Base-by-base conservation (phyloP, 53 echinoderm and acorn worm species). In the Echinarachnius parma region DNA sequence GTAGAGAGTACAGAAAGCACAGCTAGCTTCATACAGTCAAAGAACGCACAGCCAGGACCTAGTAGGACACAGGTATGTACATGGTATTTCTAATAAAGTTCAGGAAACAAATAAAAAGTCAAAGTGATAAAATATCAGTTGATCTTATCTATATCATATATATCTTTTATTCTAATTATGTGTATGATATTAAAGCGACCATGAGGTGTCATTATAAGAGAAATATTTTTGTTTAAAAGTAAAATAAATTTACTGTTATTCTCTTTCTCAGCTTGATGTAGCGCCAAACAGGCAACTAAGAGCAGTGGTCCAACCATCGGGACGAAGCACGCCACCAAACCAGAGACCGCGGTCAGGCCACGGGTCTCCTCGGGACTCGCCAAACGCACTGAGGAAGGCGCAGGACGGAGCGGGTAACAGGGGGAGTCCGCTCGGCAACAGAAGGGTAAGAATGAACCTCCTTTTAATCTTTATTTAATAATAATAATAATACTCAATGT, bases 181-280 rank as follows among this genome's bases (percentile, higher is more conserved):
- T n/a, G n/a, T n/a, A n/a, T n/a, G n/a, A n/a, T n/a, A n/a, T n/a
- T n/a, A n/a, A n/a, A n/a, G n/a, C n/a, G n/a, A n/a, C n/a, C n/a
- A n/a, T n/a, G n/a, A n/a, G n/a, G n/a, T n/a, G n/a, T n/a, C n/a
- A n/a, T n/a, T n/a, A n/a, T n/a, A n/a, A n/a, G n/a, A n/a, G n/a
- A n/a, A n/a, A n/a, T n/a, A n/a, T n/a, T n/a, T n/a, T n/a, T n/a
- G n/a, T n/a, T n/a, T n/a, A n/a, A n/a, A n/a, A n/a, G n/a, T n/a
- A n/a, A n/a, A n/a, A n/a, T n/a, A n/a, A n/a, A n/a, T n/a, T n/a
- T n/a, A n/a, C n/a, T n/a, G n/a, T n/a, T n/a, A n/a, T n/a, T n/a
- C n/a, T n/a, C n/a, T n/a, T n/a, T n/a, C n/a, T n/a, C n/a, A 89
- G 89, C 60, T 83, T 24, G 93, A 93, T 54, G 58, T 89, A 9